Conservation (phyloP, 2,888 invertebrate genomes). For the Slavum lentiscoides region DNA sequence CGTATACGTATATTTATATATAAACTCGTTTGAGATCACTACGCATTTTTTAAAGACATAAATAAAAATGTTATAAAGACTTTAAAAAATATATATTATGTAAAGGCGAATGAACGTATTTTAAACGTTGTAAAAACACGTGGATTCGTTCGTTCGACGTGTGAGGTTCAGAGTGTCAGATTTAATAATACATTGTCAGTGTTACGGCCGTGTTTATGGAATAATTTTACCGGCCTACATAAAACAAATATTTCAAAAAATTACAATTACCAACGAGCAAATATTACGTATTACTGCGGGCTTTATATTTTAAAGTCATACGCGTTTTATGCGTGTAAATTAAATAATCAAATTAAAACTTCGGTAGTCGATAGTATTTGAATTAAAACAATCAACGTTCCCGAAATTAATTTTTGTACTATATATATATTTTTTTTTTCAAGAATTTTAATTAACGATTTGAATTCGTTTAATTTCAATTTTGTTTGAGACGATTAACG, state of each 20-base stretch:
- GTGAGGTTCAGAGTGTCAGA: no score
- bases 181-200: neutral
- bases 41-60: no score
- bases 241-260: neutral
- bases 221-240: neutral
- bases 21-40: no score
- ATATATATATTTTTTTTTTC: neutral
- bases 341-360: slow-evolving; percentile 19
- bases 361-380: slow-evolving; percentile 11
- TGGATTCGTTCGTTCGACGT: no score
- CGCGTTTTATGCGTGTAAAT: neutral
- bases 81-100: no score
- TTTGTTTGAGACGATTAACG: neutral
- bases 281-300: neutral
- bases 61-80: no score
- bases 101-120: no score
- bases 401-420: neutral
- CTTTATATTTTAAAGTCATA: neutral
- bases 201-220: neutral
- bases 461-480: slow-evolving; percentile 27
- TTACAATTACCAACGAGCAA: neutral
- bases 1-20: no score
- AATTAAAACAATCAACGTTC: slow-evolving; percentile 26
- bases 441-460: slow-evolving; percentile 17
- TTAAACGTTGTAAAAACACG: no score